Base-by-base conservation (phyloP, 1,140 invertebrate genomes). In the Trissolcus basalis region DNA sequence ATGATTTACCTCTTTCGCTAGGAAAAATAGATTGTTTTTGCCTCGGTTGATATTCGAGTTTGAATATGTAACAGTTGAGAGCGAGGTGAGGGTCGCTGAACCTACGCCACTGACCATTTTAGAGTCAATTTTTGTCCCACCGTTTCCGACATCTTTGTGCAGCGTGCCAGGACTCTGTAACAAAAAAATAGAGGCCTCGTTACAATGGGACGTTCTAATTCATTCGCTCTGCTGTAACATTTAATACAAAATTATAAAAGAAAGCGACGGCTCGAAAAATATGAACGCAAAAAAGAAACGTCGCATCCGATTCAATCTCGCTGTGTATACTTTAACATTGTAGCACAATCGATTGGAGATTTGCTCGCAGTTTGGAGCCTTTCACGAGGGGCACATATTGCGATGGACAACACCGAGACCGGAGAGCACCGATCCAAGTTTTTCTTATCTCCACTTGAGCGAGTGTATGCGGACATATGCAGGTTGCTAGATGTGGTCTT, bases 121-220 rank as follows among this genome's bases (percentile, higher is more conserved):
- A 55, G 82, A 85, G 81, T 84, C 86, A 76, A 87, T 84, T 85
- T 89, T 89, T 65, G 86, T 87, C 75, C 86, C 86, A 73, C 83
- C 83, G 76, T 84, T 84, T 64, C 85, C 82, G 73, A 87, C 87
- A 89, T 89, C 86, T 82, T 89, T 89, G 83, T 89, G 86, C 77
- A 88, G 78, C 79, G 86, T 87, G 82, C 86, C 86, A 80, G 87
- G 87, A 88, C 86, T 88, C 87, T 89, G 83, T 61, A 88, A 77
- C 61, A 82, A 73, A 79, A 65, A 82, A 71, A 27, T 27, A 27
- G 19, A 27, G 19, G 19, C 6, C 19, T 27, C 19, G 19, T 27
- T 27, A 27, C 2, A 27, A 27, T 27, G 2, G 19, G 1, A 27
- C 19, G 19, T 3, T n/a, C n/a, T 6, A 27, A 27, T 1, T 6